Evolutionary conservation across 2,113 vertebrate genomes (phyloP), one percentile per base, ranked within the genome.

Genomic region (Morone chrysops): DNA sequence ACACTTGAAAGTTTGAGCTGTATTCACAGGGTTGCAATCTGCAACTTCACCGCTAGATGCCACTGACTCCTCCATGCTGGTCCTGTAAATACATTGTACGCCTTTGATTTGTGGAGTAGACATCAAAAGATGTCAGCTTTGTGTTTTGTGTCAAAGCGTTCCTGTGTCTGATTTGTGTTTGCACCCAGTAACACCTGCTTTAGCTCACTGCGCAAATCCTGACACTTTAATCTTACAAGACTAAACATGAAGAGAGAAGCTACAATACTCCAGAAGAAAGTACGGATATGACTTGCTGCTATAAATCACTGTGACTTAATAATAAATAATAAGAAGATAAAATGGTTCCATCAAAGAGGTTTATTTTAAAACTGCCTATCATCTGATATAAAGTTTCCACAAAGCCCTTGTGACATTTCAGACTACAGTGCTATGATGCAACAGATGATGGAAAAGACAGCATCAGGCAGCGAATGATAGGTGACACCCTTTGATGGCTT

Each of bases 401-500:
- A 86, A 69, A 75, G 78, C 51, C 62, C 70, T 47, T 51, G 60
- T 92, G 85, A 90, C 84, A 93, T 90, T 91, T 89, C 36, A 59
- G 77, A 83, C 82, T 56, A 60, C 71, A 65, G 76, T 48, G 59
- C 79, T 66, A 57, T 78, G 80, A 84, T 80, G 83, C 78, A 90
- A 85, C 51, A 72, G 75, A 81, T 81, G 83, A 91, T 81, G 70
- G 86, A 43, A 75, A 67, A 90, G 85, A 77, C 82, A 53, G 80
- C 70, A 89, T 80, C 82, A 72, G 90, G 81, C 70, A 47, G 80
- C 73, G 16, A 89, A 83, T 87, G 85, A 91, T 92, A 91, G 90
- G 89, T 89, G 90, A 91, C 92, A 88, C 83, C 75, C 82, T 90
- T 91, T 92, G 90, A 92, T 90, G 84, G 89, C 83, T 93, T 86